These are phyloP conservation scores for Portunus trituberculatus DNA, from an alignment of 1,140 invertebrate genomes.

Conservation along the genomic window DNA sequence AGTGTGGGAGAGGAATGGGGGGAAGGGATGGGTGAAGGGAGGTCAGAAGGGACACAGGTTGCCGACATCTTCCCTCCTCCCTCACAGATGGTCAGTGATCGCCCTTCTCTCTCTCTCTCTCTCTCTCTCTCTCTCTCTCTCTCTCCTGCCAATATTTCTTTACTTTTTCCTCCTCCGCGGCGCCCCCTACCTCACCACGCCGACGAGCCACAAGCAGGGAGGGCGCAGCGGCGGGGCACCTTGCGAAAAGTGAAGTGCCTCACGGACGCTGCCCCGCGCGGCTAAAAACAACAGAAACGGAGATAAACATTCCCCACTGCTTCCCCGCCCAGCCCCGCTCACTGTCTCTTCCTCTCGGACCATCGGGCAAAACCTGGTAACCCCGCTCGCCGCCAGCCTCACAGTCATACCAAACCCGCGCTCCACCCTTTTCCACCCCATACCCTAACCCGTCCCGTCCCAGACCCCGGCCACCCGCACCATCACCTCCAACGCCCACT, in stretches of 20 bases:
- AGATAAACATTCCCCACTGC: slow-evolving; percentile 40
- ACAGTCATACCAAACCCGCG: not conserved
- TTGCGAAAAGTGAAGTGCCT: not conserved
- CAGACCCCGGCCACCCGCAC: not conserved
- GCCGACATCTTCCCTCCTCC: not conserved
- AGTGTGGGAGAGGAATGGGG: not conserved
- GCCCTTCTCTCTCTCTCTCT: not conserved
- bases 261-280: not conserved
- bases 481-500: not conserved
- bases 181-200: not conserved
- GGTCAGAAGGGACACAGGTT: not conserved
- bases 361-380: slow-evolving; percentile 67
- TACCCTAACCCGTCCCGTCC: not conserved
- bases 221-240: not conserved
- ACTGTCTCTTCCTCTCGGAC: slow-evolving; percentile 30
- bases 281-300: slow-evolving; percentile 55
- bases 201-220: not conserved
- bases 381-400: slow-evolving; percentile 4
- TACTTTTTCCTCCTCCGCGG: not conserved
- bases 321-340: not conserved
- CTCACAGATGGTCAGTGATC: not conserved
- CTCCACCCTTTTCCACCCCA: not conserved
- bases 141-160: not conserved
- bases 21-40: not conserved
- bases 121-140: slow-evolving; percentile 41